A percentile compares a stretch with the other conserved stretches of the same genome.
Evolutionary conservation across 2,888 invertebrate genomes (phyloP).

Genomic region (Trichopria drosophilae): DNA sequence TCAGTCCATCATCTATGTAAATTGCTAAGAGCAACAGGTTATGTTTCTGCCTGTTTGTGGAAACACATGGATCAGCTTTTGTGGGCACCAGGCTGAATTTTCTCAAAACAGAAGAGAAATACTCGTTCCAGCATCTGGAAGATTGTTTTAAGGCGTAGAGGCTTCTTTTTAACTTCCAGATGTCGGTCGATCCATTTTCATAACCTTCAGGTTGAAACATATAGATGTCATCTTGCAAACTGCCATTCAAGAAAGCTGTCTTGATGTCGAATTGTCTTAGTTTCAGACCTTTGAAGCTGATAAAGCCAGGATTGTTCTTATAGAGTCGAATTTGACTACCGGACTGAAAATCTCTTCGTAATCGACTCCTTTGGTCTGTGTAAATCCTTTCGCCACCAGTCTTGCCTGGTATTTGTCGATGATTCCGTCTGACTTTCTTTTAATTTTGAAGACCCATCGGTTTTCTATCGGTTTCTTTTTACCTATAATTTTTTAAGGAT

Average conservation of each 20-base stretch:
- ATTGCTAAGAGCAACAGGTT: constrained; percentile 35
- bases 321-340: constrained; percentile 40
- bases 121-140: constrained; percentile 47
- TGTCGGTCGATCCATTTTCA: constrained; percentile 38
- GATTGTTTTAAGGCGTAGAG: constrained; percentile 53
- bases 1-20: constrained; percentile 47
- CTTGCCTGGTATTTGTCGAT: too few relatives aligned
- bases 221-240: constrained; percentile 44
- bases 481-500: too few relatives aligned
- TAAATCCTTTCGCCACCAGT: constrained; percentile 40
- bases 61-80: constrained; percentile 45
- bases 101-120: constrained; percentile 40
- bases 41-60: constrained; percentile 27
- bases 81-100: constrained; percentile 38
- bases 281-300: constrained; percentile 42
- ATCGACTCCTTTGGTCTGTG: constrained; percentile 39
- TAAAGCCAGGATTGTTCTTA: constrained; percentile 38
- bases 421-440: too few relatives aligned
- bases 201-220: constrained; percentile 49
- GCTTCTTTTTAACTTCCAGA: constrained; percentile 46
- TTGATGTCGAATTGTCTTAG: constrained; percentile 47
- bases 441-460: too few relatives aligned
- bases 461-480: too few relatives aligned
- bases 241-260: constrained; percentile 45
- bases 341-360: constrained; percentile 45